Conservation (phyloP, 2,113 vertebrate species). For the Semicossyphus pulcher region DNA sequence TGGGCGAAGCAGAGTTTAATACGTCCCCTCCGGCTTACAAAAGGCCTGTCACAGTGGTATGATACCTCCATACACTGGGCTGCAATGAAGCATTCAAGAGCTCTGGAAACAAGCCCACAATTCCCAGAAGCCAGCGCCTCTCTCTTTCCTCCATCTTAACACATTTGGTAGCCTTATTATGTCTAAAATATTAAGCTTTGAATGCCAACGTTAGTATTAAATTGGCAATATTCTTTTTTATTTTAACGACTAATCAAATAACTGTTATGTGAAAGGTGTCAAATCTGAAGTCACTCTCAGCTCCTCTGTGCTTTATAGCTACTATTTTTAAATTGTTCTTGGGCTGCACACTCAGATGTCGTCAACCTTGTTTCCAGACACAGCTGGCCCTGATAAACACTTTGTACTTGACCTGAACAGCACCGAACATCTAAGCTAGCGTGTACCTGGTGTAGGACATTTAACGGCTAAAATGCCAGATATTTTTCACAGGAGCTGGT, state of each 20-base stretch:
- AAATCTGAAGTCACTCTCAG: background rate
- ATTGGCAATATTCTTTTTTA: background rate
- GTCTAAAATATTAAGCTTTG: background rate
- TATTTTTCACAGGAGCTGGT: too few relatives aligned
- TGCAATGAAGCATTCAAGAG: constrained; percentile 62
- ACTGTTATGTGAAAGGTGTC: background rate
- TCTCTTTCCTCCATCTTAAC: too few relatives aligned
- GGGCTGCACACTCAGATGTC: background rate
- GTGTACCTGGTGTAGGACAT: background rate
- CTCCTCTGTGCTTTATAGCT: background rate
- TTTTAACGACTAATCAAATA: background rate
- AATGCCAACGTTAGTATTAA: background rate
- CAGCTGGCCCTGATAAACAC: constrained; percentile 3
- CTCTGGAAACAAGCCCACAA: constrained; percentile 69
- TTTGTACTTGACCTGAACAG: too few relatives aligned
- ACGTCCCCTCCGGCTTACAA: constrained; percentile 70
- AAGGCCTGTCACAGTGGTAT: constrained; percentile 67
- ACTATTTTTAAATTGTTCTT: background rate
- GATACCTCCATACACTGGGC: constrained; percentile 60
- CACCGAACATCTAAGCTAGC: background rate
- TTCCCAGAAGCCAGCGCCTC: constrained; percentile 50
- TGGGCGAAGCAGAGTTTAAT: constrained; percentile 71
- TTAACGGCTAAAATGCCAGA: background rate
- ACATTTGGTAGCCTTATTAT: too few relatives aligned
- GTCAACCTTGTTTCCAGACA: constrained; percentile 10